Percentiles rank a stretch among this genome's conserved stretches.
Evolutionary conservation across 1,140 invertebrate species (phyloP).

Genomic region (Brachionus koreanus): DNA sequence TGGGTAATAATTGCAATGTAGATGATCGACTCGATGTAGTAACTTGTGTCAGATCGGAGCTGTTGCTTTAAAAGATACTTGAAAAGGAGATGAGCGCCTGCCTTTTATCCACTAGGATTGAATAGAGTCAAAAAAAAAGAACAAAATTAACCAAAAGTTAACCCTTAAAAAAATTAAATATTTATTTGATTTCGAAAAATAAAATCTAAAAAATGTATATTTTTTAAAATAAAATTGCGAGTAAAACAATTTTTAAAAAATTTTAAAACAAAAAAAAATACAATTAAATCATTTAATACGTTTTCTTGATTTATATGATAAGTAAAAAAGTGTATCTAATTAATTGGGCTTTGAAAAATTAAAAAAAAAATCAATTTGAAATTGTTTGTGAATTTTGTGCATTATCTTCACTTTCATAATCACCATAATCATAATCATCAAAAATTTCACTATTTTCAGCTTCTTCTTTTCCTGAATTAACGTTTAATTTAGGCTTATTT

Average conservation of each 20-base stretch:
- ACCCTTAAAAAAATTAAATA: background rate
- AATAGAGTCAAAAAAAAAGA: too few species aligned
- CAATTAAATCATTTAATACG: background rate
- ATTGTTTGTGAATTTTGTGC: background rate
- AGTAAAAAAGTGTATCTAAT: background rate
- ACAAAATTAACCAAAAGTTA: background rate
- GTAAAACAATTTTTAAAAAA: background rate
- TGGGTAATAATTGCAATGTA: too few species aligned
- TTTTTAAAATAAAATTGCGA: background rate
- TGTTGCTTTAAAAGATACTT: too few species aligned
- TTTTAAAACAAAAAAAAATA: background rate
- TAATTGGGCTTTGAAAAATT: background rate
- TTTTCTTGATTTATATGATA: background rate
- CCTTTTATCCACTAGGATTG: too few species aligned
- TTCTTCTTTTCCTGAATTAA: background rate
- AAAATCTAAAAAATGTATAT: background rate
- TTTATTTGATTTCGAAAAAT: background rate
- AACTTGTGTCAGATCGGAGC: too few species aligned
- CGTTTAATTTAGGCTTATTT: background rate
- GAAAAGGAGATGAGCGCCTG: too few species aligned
- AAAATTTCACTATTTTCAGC: background rate
- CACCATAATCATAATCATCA: conserved; percentile 32
- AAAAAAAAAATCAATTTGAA: conserved; percentile 21
- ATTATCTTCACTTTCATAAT: conserved; percentile 26
- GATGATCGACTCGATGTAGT: too few species aligned